Conservation (phyloP, 2,797 vertebrate species). For the Gobionotothen gibberifrons region DNA sequence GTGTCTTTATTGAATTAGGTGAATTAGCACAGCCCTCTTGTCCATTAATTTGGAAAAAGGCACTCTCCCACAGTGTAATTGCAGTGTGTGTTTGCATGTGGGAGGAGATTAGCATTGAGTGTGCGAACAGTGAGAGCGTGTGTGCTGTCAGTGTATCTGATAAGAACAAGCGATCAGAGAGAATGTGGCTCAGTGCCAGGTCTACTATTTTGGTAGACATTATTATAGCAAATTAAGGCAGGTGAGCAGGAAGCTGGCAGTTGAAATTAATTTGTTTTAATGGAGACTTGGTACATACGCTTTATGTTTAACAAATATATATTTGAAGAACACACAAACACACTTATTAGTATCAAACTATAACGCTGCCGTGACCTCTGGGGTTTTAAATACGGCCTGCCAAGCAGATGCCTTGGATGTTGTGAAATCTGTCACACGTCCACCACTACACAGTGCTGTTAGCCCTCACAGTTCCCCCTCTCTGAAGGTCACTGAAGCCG, state of each 20-base stretch:
- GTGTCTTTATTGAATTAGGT: slow-evolving; percentile 14
- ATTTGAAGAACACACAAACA: slow-evolving; percentile 26
- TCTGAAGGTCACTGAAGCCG: slow-evolving; percentile 36
- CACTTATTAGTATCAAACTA: not conserved
- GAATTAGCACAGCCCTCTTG: not conserved
- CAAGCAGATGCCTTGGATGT: slow-evolving; percentile 40
- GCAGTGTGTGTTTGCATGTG: not conserved
- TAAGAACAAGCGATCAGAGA: slow-evolving; percentile 32
- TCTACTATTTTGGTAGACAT: slow-evolving; percentile 18
- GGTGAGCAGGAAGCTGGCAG: not conserved
- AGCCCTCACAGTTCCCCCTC: slow-evolving; percentile 43
- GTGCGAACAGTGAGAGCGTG: slow-evolving; percentile 19
- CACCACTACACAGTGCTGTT: not conserved
- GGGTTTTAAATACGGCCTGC: slow-evolving; percentile 34
- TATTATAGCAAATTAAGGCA: slow-evolving; percentile 13
- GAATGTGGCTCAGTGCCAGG: slow-evolving; percentile 43
- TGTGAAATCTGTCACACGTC: slow-evolving; percentile 40
- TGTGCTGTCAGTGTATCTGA: slow-evolving; percentile 24
- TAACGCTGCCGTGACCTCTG: slow-evolving; percentile 28
- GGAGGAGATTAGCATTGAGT: slow-evolving; percentile 24
- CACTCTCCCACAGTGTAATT: slow-evolving; percentile 12
- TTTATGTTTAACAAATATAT: not conserved
- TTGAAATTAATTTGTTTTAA: not conserved
- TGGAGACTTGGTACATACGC: not conserved
- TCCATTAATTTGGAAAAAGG: slow-evolving; percentile 2